These are phyloP conservation scores for Catocala sponsa DNA, from an alignment of 2,888 invertebrate genomes.

Conservation along the genomic window DNA sequence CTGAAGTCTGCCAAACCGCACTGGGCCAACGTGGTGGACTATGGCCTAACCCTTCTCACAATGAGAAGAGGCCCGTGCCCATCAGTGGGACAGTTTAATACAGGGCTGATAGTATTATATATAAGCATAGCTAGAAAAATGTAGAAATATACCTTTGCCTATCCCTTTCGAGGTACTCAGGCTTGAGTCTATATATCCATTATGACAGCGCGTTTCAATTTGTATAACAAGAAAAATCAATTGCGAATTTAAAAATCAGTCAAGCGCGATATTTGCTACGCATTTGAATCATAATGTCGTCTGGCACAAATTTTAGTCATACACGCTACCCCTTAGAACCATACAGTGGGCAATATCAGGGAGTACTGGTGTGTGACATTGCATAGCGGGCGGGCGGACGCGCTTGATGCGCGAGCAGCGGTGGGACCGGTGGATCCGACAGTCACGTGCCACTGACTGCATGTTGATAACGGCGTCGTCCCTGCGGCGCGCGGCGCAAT, in stretches of 20 bases:
- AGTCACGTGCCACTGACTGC: conserved; percentile 37
- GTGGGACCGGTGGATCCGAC: conserved; percentile 51
- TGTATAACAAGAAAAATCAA: too few species aligned
- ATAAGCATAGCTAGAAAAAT: too few species aligned
- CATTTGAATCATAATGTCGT: conserved; percentile 44
- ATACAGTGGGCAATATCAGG: conserved; percentile 70
- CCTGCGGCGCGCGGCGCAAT: conserved; percentile 14
- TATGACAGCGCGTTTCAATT: too few species aligned
- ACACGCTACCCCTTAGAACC: conserved; percentile 52
- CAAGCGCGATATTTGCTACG: conserved; percentile 41
- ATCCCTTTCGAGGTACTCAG: too few species aligned
- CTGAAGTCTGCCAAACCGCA: too few species aligned
- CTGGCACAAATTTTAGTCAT: conserved; percentile 57
- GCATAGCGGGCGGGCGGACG: conserved; percentile 60
- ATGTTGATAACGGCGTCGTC: conserved; percentile 34
- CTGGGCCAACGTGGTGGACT: too few species aligned
- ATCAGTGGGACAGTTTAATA: too few species aligned
- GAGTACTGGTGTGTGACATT: conserved; percentile 75
- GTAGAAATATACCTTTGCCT: too few species aligned
- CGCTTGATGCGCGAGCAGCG: conserved; percentile 48
- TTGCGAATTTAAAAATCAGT: conserved; percentile 21
- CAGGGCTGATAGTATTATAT: too few species aligned
- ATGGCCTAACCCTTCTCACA: too few species aligned
- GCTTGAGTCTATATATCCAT: too few species aligned
- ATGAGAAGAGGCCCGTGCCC: too few species aligned